A percentile compares a stretch with the other conserved stretches of the same genome.
Evolutionary conservation across 2,797 vertebrate genomes (phyloP).

Genomic region (Sebastes minor): DNA sequence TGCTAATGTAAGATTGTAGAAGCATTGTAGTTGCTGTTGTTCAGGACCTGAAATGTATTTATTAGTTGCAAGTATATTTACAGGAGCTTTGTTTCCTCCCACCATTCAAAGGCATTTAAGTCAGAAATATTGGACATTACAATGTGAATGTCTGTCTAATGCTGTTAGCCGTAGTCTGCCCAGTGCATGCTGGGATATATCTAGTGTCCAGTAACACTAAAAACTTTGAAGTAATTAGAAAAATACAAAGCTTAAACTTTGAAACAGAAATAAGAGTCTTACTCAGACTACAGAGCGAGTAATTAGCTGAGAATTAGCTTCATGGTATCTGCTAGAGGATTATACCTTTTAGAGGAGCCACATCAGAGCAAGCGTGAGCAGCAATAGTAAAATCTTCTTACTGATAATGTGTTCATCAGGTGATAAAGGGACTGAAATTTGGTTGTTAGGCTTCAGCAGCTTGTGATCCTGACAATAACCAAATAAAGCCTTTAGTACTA

Average conservation of each 20-base stretch:
- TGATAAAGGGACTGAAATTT: constrained; percentile 3
- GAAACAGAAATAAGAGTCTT: neutral
- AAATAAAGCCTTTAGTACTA: neutral
- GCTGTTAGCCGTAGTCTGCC: neutral
- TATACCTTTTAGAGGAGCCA: neutral
- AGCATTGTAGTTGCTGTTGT: neutral
- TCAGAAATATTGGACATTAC: neutral
- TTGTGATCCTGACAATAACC: constrained; percentile 12
- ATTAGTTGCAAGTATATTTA: neutral
- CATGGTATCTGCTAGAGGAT: neutral
- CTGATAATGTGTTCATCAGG: constrained; percentile 6
- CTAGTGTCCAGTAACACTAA: neutral
- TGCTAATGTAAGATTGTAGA: neutral
- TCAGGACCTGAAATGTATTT: neutral
- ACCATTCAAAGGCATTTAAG: neutral
- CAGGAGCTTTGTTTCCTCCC: neutral
- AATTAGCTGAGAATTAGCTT: constrained; percentile 6
- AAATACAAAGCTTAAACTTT: neutral
- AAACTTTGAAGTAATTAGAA: neutral
- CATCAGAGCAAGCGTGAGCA: neutral
- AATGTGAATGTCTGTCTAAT: neutral
- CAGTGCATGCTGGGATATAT: neutral
- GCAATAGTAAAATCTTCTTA: neutral
- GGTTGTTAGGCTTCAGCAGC: neutral
- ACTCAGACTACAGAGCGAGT: neutral